Percentiles rank a stretch among this genome's conserved stretches.
Conservation (phyloP, 2,113 vertebrate species). For the Fregetta grallaria region DNA sequence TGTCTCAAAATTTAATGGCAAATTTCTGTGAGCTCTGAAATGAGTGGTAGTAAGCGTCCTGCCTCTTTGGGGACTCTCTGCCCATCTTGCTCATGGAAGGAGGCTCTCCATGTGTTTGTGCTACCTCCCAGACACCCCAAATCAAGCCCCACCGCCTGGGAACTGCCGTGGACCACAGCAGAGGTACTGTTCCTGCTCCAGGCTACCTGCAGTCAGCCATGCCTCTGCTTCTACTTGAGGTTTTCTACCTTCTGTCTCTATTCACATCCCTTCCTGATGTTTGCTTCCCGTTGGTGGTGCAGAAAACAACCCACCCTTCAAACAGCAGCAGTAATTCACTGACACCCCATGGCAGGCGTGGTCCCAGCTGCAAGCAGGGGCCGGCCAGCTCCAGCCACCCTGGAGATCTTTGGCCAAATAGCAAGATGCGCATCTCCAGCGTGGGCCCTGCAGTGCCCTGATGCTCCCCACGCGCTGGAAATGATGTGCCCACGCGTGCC, state of each 20-base stretch:
- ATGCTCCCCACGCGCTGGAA: not conserved
- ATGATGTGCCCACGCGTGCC: rapidly evolving
- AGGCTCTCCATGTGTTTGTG: not conserved
- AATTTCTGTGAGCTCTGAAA: not conserved
- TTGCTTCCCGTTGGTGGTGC: not conserved
- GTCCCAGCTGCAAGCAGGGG: not conserved
- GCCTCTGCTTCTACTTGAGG: not conserved
- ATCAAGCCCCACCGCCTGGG: not conserved
- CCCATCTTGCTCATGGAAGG: not conserved
- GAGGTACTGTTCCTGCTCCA: not conserved
- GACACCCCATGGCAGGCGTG: not conserved
- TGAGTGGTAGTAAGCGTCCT: not conserved
- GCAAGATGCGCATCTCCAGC: not conserved
- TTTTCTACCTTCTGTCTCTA: not conserved
- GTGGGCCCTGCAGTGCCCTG: not conserved
- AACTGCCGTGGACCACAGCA: rapidly evolving
- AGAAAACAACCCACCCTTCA: not conserved
- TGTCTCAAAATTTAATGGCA: not conserved
- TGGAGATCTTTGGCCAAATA: not conserved
- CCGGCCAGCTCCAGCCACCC: not conserved
- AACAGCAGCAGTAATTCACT: not conserved
- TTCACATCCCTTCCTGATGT: not conserved
- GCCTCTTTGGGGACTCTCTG: not conserved
- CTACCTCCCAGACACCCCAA: not conserved
- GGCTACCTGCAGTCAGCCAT: not conserved